phyloP scores from a whole-genome alignment of 2,113 vertebrate species.

The Carassius carassius region DNA sequence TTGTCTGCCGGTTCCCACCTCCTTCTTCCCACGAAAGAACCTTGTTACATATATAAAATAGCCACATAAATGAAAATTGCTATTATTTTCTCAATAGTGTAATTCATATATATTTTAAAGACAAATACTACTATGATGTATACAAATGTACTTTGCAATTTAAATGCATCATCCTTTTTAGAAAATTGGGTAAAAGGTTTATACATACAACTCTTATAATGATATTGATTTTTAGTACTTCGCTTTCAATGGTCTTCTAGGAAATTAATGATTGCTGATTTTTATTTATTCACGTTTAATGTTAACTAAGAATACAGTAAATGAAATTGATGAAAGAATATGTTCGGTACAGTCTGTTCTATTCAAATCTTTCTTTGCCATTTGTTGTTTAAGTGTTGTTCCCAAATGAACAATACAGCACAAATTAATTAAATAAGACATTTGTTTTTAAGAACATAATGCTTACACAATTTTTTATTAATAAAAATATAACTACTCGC shows the following conservation, averaged over 20 bases:
- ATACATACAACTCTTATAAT: not conserved
- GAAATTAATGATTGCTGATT: not conserved
- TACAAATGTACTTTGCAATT: not conserved
- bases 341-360: not conserved
- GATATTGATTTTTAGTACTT: not conserved
- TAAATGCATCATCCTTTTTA: not conserved
- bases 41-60: not conserved
- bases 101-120: not conserved
- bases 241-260: not conserved
- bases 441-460: conserved; percentile 37
- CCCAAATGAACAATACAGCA: not conserved
- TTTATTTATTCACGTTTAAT: not conserved
- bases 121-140: not conserved
- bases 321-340: not conserved
- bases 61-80: not conserved
- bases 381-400: not conserved
- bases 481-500: conserved; percentile 84
- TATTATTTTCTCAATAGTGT: no score
- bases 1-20: no score
- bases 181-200: not conserved
- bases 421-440: conserved; percentile 2
- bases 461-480: conserved; percentile 84
- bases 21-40: no score
- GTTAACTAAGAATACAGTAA: not conserved
- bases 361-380: not conserved